Conservation (phyloP, 2,113 vertebrate species). For the Bucco capensis region DNA sequence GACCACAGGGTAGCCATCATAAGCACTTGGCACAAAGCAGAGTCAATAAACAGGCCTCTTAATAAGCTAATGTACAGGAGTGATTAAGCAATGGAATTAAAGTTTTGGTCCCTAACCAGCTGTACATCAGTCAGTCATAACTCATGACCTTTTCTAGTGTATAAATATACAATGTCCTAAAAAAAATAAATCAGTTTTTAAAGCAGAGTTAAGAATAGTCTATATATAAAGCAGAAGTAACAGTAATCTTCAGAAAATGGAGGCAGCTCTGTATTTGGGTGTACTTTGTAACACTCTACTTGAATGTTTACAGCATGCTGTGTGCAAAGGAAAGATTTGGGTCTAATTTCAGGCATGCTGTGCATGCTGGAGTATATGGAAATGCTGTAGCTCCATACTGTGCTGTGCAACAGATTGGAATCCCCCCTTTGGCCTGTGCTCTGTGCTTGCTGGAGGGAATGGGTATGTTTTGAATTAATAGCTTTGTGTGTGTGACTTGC, state of each 20-base stretch:
- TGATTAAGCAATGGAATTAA: constrained; percentile 2
- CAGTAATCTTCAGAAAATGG: background rate
- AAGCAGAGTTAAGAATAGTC: rapidly evolving
- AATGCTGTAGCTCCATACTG: background rate
- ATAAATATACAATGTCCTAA: background rate
- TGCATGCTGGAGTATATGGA: background rate
- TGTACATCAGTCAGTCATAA: background rate
- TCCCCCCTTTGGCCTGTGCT: background rate
- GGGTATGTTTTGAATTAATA: background rate
- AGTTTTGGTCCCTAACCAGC: background rate
- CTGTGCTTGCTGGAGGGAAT: background rate
- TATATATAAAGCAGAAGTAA: background rate
- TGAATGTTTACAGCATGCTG: background rate
- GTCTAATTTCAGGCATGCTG: constrained; percentile 27
- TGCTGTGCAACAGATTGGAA: constrained; percentile 13
- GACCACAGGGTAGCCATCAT: background rate
- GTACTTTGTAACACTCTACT: background rate
- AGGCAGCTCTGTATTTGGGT: background rate
- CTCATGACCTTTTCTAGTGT: background rate
- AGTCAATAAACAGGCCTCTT: constrained; percentile 36
- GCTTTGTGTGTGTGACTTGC: background rate
- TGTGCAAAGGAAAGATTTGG: background rate
- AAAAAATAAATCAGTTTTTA: background rate
- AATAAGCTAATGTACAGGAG: constrained; percentile 24
- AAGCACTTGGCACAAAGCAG: constrained; percentile 40